phyloP scores from a whole-genome alignment of 2,888 invertebrate genomes.

The Nemotelus nigrinus region DNA sequence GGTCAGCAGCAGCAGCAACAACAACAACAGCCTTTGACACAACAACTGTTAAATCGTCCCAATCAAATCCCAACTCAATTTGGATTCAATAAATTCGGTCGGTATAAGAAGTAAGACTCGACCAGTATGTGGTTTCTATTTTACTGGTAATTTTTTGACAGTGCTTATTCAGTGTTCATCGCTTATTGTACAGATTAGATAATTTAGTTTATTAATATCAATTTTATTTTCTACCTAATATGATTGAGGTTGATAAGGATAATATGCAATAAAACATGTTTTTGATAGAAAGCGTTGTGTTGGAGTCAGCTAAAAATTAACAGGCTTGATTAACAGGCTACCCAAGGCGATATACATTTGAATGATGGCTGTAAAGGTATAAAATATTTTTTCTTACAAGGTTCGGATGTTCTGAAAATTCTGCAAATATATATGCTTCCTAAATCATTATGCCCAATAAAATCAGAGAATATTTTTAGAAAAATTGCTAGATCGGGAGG shows the following conservation, averaged over 20 bases:
- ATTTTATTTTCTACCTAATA: conserved; percentile 48
- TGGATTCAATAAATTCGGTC: conserved; percentile 62
- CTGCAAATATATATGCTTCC: no score
- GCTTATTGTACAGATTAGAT: conserved; percentile 18
- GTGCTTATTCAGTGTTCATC: background rate
- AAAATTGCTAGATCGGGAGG: no score
- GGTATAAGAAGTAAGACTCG: conserved; percentile 52
- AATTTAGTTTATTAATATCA: background rate
- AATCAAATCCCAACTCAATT: conserved; percentile 61
- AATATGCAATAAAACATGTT: background rate
- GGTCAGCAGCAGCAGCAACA: conserved; percentile 55
- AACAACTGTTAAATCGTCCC: conserved; percentile 60
- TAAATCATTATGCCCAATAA: no score
- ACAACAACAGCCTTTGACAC: conserved; percentile 59
- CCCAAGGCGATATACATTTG: no score
- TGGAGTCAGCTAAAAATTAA: background rate
- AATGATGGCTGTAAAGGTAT: no score
- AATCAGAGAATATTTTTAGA: no score
- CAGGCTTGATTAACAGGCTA: no score
- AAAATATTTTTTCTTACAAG: no score
- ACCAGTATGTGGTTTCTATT: conserved; percentile 3
- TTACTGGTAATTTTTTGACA: no score
- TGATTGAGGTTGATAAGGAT: background rate
- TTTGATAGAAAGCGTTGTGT: background rate
- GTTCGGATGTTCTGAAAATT: no score